Evolutionary conservation across 2,797 vertebrate species (phyloP).

Genomic region (Myotis planiceps): DNA sequence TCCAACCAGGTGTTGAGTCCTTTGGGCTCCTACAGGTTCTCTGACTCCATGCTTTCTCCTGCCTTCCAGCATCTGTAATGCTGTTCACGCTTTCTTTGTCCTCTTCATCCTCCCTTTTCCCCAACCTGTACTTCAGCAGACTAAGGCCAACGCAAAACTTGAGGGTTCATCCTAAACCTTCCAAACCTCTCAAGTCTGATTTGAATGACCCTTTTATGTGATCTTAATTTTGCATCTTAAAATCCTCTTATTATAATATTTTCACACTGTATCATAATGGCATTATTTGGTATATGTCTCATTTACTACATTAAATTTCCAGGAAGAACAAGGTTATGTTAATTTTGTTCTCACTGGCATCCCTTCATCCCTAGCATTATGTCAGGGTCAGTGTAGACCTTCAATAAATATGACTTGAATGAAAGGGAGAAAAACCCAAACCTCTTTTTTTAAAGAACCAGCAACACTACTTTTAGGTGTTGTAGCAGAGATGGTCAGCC

Average conservation of each 20-base stretch:
- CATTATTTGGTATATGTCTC: neutral
- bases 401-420: neutral
- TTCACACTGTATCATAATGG: neutral
- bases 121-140: neutral
- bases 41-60: neutral
- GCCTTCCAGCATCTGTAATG: neutral
- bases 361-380: neutral
- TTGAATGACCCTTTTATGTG: neutral
- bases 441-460: neutral
- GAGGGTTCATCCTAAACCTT: neutral
- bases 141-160: neutral
- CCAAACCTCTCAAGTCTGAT: neutral
- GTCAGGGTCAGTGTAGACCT: neutral
- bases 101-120: neutral
- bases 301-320: neutral
- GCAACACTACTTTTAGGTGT: neutral
- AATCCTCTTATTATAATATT: neutral
- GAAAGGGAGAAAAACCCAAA: neutral
- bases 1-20: neutral
- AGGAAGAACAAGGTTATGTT: neutral
- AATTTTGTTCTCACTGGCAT: neutral
- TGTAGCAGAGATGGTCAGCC: neutral
- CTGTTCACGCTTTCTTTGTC: rapidly evolving
- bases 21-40: neutral
- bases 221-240: neutral